phyloP scores from a whole-genome alignment of 2,888 invertebrate species.

The Anticlea derivata region DNA sequence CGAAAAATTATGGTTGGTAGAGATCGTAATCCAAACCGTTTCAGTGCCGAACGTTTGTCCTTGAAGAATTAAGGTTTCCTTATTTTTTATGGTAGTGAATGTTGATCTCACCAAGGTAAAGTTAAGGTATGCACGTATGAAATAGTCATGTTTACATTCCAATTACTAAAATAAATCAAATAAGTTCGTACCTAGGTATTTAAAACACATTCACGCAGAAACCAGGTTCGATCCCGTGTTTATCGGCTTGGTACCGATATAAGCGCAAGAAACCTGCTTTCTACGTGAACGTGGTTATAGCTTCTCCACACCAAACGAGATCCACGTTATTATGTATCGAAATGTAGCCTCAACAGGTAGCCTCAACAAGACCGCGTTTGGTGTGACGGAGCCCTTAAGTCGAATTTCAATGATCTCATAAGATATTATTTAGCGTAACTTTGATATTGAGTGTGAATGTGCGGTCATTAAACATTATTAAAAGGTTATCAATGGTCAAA shows the following conservation, averaged over 20 bases:
- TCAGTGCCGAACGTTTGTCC: background rate
- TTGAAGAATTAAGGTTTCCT: slow-evolving; percentile 3
- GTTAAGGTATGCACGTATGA: slow-evolving; percentile 34
- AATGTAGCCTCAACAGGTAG: background rate
- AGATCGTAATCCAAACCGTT: background rate
- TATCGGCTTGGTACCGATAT: background rate
- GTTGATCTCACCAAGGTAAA: slow-evolving; percentile 36
- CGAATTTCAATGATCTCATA: slow-evolving; percentile 54
- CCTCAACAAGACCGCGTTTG: background rate
- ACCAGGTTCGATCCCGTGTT: background rate
- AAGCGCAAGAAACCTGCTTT: background rate
- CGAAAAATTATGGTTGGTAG: background rate
- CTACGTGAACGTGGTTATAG: background rate
- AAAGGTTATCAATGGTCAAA: slow-evolving; percentile 43
- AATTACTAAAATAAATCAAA: slow-evolving; percentile 47
- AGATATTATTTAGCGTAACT: slow-evolving; percentile 48
- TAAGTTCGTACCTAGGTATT: slow-evolving; percentile 25
- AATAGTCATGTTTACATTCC: slow-evolving; percentile 55
- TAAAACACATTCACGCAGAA: background rate
- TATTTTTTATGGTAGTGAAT: slow-evolving; percentile 25
- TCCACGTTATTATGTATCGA: background rate
- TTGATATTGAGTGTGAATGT: slow-evolving; percentile 66
- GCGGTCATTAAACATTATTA: slow-evolving; percentile 43
- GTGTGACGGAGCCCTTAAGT: slow-evolving; percentile 20
- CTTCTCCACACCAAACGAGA: background rate